Percentiles rank a stretch among this genome's conserved stretches.
These are phyloP conservation scores for Tetramorium parvispinum DNA, from an alignment of 1,140 invertebrate species.

Conservation along the genomic window DNA sequence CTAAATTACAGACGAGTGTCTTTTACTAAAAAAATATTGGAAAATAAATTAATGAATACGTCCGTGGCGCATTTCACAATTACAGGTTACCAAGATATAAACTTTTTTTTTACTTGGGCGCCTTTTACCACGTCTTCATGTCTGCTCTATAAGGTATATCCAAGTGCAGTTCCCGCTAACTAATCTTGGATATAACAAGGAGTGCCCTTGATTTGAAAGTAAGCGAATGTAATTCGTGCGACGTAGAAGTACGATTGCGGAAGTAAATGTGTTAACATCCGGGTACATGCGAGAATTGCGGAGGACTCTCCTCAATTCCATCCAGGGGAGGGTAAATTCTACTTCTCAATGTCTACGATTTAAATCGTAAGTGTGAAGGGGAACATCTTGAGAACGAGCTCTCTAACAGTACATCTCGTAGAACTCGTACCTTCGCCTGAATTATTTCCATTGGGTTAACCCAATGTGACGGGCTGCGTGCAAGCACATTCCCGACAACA, in stretches of 20 bases:
- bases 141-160: constrained; percentile 54
- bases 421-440: constrained; percentile 56
- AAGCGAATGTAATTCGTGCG: constrained; percentile 61
- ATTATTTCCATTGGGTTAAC: constrained; percentile 48
- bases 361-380: constrained; percentile 61
- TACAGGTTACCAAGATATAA: constrained; percentile 44
- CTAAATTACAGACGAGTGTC: constrained; percentile 19
- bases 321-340: constrained; percentile 22
- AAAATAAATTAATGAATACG: constrained; percentile 1
- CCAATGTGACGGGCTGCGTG: constrained; percentile 52
- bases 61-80: background rate
- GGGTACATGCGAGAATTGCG: constrained; percentile 37
- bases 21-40: background rate
- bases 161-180: constrained; percentile 62
- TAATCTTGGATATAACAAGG: constrained; percentile 60
- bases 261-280: constrained; percentile 66
- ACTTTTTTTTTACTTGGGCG: constrained; percentile 53
- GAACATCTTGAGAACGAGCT: constrained; percentile 57
- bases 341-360: constrained; percentile 63
- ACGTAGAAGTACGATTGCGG: constrained; percentile 57
- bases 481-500: constrained; percentile 45
- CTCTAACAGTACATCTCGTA: constrained; percentile 50
- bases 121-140: constrained; percentile 39
- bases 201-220: constrained; percentile 66
- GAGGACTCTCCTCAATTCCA: constrained; percentile 29